Evolutionary conservation across 2,797 vertebrate genomes (phyloP), one percentile per base, ranked within the genome.

Genomic region (Lepus oiostolus): DNA sequence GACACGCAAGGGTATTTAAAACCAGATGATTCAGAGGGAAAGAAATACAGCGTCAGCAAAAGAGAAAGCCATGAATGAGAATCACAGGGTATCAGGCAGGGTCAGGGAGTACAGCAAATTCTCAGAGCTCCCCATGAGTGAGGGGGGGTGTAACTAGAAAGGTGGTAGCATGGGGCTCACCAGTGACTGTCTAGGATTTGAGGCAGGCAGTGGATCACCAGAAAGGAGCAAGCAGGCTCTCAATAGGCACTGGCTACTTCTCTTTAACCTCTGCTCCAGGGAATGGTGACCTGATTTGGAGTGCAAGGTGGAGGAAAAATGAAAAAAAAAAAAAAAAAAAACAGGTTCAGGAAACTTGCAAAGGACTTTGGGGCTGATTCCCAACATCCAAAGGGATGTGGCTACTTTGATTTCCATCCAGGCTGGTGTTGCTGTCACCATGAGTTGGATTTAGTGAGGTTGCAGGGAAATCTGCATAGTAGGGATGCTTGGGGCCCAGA

Each of bases 341-440:
- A 54, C 4, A 91, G 67, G 16, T 30, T 30, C 24, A 77, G 17
- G 7, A 89, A 80, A 67, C n/a, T 77, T 77, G 35, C 28, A 70
- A 42, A 35, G 79, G 28, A 54, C 72, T 87, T 84, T 3, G 30
- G 77, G 89, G 54, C 70, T 88, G 75, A 86, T 10, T 90, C 24
- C 19, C 38, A 80, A 52, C 7, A 92, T 72, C 70, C n/a, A 87
- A 92, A 95, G 32, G 3, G 28, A 21, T 50, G 30, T 50, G 26
- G 60, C 86, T 68, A 50, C 17, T 94, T 77, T 91, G 63, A 76
- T 83, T 90, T 93, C 30, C 42, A 93, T 38, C 63, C 42, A 68
- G 12, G 72, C 35, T 21, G 5, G 26, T 58, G 26, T 85, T 80
- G 85, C 5, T 62, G 62, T 67, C 2, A 2, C 30, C 32, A 54